These are phyloP conservation scores for Ascidia mentula DNA, from an alignment of 23 tunicate species.

Conservation along the genomic window DNA sequence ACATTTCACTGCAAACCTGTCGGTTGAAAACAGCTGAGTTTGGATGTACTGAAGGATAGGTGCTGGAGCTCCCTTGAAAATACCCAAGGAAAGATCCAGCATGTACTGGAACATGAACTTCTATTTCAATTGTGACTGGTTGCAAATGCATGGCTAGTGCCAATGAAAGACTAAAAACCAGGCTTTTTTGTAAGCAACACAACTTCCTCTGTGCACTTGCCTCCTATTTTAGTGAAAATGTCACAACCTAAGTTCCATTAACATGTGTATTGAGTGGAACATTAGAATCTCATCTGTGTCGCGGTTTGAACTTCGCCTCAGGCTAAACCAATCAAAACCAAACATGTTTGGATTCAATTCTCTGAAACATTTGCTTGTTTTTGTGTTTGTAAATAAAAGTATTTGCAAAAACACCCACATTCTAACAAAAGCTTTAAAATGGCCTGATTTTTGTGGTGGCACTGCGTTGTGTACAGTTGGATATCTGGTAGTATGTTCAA, in stretches of 20 bases:
- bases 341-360: not conserved
- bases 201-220: not conserved
- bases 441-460: not conserved
- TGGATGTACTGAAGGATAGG: not conserved
- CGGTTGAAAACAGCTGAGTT: not conserved
- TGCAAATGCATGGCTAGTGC: not conserved
- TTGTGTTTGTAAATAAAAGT: constrained; percentile 5
- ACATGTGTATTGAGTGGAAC: not conserved
- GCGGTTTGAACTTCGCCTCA: not conserved
- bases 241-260: constrained; percentile 7
- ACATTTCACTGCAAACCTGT: not conserved
- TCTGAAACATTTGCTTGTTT: not conserved
- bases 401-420: not conserved
- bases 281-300: too few species aligned
- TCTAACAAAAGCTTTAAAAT: not conserved
- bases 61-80: too few species aligned
- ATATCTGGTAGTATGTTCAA: not conserved
- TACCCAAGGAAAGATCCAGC: not conserved
- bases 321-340: not conserved
- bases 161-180: constrained; percentile 4
- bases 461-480: not conserved
- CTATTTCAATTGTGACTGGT: constrained; percentile 12
- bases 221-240: not conserved
- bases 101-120: not conserved
- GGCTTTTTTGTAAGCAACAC: not conserved